Conservation (phyloP, 2,113 vertebrate genomes). For the Dromaius novaehollandiae region DNA sequence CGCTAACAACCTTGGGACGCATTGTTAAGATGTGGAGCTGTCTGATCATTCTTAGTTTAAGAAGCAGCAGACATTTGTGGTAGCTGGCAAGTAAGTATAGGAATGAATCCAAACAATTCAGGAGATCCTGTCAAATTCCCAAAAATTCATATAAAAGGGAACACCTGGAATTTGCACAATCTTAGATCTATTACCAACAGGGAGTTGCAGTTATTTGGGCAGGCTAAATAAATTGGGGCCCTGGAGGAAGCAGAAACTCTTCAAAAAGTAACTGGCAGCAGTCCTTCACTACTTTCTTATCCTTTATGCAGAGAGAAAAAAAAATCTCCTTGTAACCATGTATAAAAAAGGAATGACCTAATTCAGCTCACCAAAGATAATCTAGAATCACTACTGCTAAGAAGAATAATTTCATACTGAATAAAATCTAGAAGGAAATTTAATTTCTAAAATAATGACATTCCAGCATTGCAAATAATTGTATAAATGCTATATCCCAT, state of each 20-base stretch:
- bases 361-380: neutral
- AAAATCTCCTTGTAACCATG: neutral
- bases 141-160: neutral
- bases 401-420: neutral
- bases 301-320: neutral
- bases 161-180: conserved; percentile 40
- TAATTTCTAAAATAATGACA: neutral
- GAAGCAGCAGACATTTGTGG: neutral
- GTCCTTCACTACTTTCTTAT: neutral
- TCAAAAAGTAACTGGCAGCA: neutral
- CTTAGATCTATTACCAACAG: neutral
- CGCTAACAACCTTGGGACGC: neutral
- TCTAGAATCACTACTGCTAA: neutral
- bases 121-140: neutral
- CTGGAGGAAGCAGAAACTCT: neutral
- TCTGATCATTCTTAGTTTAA: neutral
- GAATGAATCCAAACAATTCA: neutral
- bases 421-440: neutral
- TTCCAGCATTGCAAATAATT: neutral
- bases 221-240: neutral
- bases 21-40: neutral
- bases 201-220: neutral
- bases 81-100: neutral
- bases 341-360: neutral
- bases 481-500: neutral